Evolutionary conservation across 2,888 invertebrate species (phyloP), one percentile per base, ranked within the genome.

Genomic region (Zonitis immaculata): DNA sequence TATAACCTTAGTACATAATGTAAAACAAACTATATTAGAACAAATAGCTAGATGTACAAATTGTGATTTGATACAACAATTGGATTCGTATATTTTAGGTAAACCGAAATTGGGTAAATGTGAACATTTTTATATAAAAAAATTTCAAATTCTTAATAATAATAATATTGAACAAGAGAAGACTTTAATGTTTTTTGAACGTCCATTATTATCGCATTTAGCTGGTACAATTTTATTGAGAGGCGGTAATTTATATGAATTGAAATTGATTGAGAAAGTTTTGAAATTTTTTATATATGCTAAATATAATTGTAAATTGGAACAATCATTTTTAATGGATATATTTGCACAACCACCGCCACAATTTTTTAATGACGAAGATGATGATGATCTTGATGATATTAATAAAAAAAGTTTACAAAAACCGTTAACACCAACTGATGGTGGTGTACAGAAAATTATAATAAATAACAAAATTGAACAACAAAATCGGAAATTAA

Each of bases 141-240:
- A 73, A 54, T 82, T 80, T 62, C 70, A 73, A 22, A 75, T 77
- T 47, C 77, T 80, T 3, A 76, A 18, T 11, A 20, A 42, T 39
- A 4, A 32, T 8, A 30, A 28, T 26, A 43, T 72, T 86, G 85
- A 82, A 65, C 77, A 80, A 0, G 77, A 78, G 20, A 98, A 98
- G 78, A 93, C 93, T 0, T 76, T 98, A 26, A 92, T 98, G 91
- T 89, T 91, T 63, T 87, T 97, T 63, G 96, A 96, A 75, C 94
- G 95, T 6, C 89, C 95, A 62, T 87, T 89, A 0, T 85, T 87
- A 67, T 82, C 88, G 0, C 85, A 90, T 65, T 79, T 94, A 1
- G 95, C 93, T 1, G 91, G 92, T 61, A 92, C 95, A 14, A 87
- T 97, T 42, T 75, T 95, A 3, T 76, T 98, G 2, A 82, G 94